Evolutionary conservation across 2,888 invertebrate species (phyloP), one percentile per base, ranked within the genome.

Genomic region (Acleris emargana): DNA sequence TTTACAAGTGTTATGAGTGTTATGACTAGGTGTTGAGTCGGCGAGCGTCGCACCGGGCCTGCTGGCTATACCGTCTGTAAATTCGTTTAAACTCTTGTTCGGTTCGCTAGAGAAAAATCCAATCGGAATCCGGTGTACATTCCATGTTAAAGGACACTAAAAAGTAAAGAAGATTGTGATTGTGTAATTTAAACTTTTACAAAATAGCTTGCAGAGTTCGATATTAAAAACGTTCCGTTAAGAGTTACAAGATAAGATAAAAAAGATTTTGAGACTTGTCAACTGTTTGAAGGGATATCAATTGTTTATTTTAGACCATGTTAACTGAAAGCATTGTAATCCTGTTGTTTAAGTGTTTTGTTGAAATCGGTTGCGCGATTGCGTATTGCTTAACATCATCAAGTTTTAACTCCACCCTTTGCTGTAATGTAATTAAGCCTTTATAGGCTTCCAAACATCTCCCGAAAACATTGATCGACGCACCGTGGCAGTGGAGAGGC

Each of bases 391-490:
- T 42, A 38, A 16, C 22, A 45, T 17, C 17, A 16, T 22, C 17
- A 57, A 66, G 47, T 57, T 52, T 57, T 51, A 42, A 32, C 20
- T 55, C 47, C 38, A 57, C 43, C 60, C 47, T 51, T 60, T 55
- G 43, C 51, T 51, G 47, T 52, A 61, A 57, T 61, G 61, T 66
- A 66, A 66, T 66, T 66, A 66, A 66, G 60, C 57, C 32, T 57
- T 61, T 57, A 66, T 57, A 57, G 55, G 60, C 28, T 60, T 57
- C 60, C 60, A 66, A 64, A 61, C 51, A 66, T 66, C 66, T 64
- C 64, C 61, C 63, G 64, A 68, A 71, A 70, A 69, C 68, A 69
- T 70, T 63, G 69, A 71, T 68, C 70, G 69, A 67, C 60, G 67
- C 66, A 69, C 72, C 61, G 66, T 57, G 66, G 60, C 59, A 59